Base-by-base conservation (phyloP, 2,888 invertebrate genomes). In the Polyommatus icarus region DNA sequence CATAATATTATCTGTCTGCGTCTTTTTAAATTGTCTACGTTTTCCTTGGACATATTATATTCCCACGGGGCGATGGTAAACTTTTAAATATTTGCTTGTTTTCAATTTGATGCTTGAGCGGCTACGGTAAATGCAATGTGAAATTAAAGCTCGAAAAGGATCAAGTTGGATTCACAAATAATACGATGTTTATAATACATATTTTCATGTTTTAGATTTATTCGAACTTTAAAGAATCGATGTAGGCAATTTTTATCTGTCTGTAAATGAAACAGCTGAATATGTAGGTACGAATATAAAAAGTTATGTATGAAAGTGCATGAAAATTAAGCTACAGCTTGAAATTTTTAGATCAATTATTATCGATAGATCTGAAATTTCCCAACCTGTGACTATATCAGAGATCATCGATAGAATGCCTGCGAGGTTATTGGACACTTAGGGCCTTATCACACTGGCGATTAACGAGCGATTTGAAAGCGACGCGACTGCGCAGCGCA, bases 21-120 rank as follows among this genome's bases (percentile, higher is more conserved):
- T 29, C 18, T 67, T 18, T 67, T 67, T 32, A 67, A 67, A 29
- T 29, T 67, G 67, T 67, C 29, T 29, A 67, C 29, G 29, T 67
- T 67, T 12, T 67, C 12, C 29, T 67, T 15, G 29, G 67, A 29
- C 29, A 67, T 67, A 61, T 61, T 67, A 61, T 61, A 67, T 29
- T 67, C 67, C 67, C 67, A 67, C 67, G 29, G 29, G 67, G 67
- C 67, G 29, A 67, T 67, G 24, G 29, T 29, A 67, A 29, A 67
- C 67, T 67, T 67, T 29, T 12, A 29, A 12, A 67, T 67, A 67
- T 67, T 67, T 67, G 67, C 67, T 67, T 67, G 67, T 67, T 67
- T 67, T 67, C 29, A 67, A 67, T 67, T 67, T 29, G 15, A 29
- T 67, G 67, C 67, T 67, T 67, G 29, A 67, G 12, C 8, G 12